phyloP scores from a whole-genome alignment of 2,888 invertebrate genomes.

The Drosophila parthenogenetica region DNA sequence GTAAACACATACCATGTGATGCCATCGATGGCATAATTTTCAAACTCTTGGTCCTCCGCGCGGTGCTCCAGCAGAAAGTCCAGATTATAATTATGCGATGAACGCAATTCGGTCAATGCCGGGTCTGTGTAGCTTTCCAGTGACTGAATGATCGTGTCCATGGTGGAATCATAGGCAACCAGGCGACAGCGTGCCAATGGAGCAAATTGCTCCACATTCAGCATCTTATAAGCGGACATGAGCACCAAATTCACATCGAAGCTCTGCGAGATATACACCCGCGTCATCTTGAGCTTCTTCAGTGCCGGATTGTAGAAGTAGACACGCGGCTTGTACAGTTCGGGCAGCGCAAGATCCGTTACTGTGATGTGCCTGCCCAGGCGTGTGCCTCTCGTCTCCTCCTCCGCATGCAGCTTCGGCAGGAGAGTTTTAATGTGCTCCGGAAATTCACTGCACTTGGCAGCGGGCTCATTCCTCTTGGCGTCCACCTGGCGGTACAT shows the following conservation, averaged over 20 bases:
- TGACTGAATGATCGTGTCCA: conserved; percentile 88
- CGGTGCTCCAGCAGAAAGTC: conserved; percentile 90
- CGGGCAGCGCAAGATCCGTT: conserved; percentile 85
- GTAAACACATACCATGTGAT: conserved; percentile 87
- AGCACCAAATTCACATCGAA: conserved; percentile 87
- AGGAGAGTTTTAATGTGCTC: conserved; percentile 89
- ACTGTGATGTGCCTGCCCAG: conserved; percentile 85
- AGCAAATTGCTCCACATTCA: conserved; percentile 87
- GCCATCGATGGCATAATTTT: conserved; percentile 88
- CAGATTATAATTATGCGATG: conserved; percentile 78
- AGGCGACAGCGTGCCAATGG: conserved; percentile 89
- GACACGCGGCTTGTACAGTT: conserved; percentile 87
- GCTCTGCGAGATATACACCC: conserved; percentile 87
- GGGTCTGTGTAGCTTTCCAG: conserved; percentile 86
- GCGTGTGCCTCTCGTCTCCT: conserved; percentile 86
- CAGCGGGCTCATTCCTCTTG: conserved; percentile 88
- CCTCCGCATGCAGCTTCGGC: conserved; percentile 88
- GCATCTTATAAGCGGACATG: conserved; percentile 87
- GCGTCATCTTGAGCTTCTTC: conserved; percentile 86
- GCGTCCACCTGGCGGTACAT: conserved; percentile 93
- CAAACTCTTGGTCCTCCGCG: conserved; percentile 87
- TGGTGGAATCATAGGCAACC: conserved; percentile 88
- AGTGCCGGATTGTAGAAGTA: conserved; percentile 88
- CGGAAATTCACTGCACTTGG: conserved; percentile 90
- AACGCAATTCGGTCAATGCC: conserved; percentile 77